Evolutionary conservation across 1,140 invertebrate genomes (phyloP).

Genomic region (Xylocopa sonorina): DNA sequence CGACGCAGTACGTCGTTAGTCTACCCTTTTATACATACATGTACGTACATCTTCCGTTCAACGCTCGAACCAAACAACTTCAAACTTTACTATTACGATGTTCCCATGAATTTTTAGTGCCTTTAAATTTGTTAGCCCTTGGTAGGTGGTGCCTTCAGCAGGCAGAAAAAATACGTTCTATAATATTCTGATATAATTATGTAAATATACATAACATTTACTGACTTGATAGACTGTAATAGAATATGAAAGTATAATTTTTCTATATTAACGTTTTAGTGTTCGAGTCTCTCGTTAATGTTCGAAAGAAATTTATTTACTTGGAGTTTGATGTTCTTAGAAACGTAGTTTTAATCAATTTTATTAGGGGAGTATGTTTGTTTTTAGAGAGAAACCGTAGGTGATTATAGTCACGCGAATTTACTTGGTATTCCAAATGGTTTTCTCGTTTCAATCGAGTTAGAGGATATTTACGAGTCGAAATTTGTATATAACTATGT

Average conservation of each 20-base stretch:
- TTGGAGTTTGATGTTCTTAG: neutral
- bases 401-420: neutral
- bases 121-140: neutral
- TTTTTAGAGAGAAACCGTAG: neutral
- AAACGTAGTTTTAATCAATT: neutral
- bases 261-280: too few species aligned
- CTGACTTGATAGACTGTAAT: too few species aligned
- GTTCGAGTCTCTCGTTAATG: neutral
- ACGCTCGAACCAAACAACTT: too few species aligned
- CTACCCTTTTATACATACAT: too few species aligned
- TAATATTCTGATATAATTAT: too few species aligned
- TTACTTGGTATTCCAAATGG: neutral
- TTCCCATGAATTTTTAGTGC: neutral
- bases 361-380: neutral
- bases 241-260: too few species aligned
- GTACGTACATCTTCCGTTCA: neutral
- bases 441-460: too few species aligned
- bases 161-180: too few species aligned
- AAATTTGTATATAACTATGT: neutral
- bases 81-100: neutral
- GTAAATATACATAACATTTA: too few species aligned
- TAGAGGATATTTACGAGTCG: neutral
- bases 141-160: neutral
- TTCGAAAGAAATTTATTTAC: neutral
- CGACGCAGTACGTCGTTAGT: conserved; percentile 12